Conservation (phyloP, 2,797 vertebrate genomes). For the Protonibea diacanthus region DNA sequence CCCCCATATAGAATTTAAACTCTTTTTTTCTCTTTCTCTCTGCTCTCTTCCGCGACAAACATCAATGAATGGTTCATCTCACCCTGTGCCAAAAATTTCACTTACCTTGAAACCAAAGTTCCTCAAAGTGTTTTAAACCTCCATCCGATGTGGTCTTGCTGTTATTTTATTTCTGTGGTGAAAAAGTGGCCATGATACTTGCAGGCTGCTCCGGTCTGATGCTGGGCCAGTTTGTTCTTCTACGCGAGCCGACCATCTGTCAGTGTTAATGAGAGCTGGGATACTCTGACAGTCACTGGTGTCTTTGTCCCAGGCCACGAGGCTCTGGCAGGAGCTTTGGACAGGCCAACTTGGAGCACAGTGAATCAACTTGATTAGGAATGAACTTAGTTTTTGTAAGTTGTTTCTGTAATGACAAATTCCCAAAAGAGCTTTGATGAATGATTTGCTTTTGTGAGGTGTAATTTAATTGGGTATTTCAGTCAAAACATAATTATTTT, state of each 20-base stretch:
- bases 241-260: constrained; percentile 57
- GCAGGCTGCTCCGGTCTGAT: constrained; percentile 30
- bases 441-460: background rate
- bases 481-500: too few relatives aligned
- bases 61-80: background rate
- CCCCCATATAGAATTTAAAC: background rate
- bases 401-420: background rate
- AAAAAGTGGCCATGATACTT: constrained; percentile 20
- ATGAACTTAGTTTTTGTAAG: constrained; percentile 9
- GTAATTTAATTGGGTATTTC: background rate
- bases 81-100: constrained; percentile 16
- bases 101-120: constrained; percentile 6
- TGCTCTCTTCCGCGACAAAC: background rate
- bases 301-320: constrained; percentile 24
- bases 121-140: constrained; percentile 13
- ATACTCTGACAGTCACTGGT: constrained; percentile 14
- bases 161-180: constrained; percentile 30
- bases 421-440: too few relatives aligned
- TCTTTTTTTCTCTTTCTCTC: background rate
- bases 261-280: constrained; percentile 49
- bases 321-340: constrained; percentile 17
- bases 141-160: constrained; percentile 20
- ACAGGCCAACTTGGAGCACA: constrained; percentile 12
- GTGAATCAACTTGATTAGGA: constrained; percentile 25
- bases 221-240: constrained; percentile 44